Conservation (phyloP, 2,113 vertebrate species). For the Ptychochromis oligacanthus region DNA sequence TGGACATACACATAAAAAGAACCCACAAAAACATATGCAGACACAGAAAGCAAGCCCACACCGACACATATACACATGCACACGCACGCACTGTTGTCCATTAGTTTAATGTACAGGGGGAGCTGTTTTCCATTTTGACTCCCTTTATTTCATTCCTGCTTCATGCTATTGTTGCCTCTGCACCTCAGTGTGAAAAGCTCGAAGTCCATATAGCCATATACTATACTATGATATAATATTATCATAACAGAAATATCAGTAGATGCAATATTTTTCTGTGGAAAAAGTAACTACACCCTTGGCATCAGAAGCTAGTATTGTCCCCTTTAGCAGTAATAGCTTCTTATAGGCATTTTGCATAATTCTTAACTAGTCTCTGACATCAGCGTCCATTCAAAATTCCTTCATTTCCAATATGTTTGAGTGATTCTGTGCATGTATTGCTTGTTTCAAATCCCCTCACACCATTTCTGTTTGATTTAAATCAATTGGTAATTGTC, state of each 20-base stretch:
- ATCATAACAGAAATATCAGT: not conserved
- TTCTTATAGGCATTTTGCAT: not conserved
- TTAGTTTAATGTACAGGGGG: slow-evolving; percentile 55
- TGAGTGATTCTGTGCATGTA: not conserved
- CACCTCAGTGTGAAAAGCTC: not conserved
- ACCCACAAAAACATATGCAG: slow-evolving; percentile 35
- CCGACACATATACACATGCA: slow-evolving; percentile 7
- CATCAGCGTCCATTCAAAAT: not conserved
- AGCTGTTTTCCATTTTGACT: slow-evolving; percentile 37
- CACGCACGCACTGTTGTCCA: slow-evolving; percentile 36
- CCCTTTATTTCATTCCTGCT: slow-evolving; percentile 60
- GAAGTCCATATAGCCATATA: not conserved
- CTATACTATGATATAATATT: not conserved
- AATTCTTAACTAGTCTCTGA: not conserved
- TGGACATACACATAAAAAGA: slow-evolving; percentile 34
- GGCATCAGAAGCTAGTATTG: not conserved
- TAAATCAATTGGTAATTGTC: not conserved
- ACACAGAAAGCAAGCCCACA: slow-evolving; percentile 1
- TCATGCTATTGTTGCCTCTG: not conserved
- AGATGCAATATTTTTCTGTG: not conserved
- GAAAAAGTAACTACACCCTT: not conserved
- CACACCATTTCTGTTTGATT: not conserved
- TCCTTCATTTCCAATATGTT: not conserved
- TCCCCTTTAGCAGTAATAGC: not conserved
- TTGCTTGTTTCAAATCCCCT: not conserved